phyloP scores from a whole-genome alignment of 35 echinoderm and acorn worm genomes.

The Heliocidaris erythrogramma region DNA sequence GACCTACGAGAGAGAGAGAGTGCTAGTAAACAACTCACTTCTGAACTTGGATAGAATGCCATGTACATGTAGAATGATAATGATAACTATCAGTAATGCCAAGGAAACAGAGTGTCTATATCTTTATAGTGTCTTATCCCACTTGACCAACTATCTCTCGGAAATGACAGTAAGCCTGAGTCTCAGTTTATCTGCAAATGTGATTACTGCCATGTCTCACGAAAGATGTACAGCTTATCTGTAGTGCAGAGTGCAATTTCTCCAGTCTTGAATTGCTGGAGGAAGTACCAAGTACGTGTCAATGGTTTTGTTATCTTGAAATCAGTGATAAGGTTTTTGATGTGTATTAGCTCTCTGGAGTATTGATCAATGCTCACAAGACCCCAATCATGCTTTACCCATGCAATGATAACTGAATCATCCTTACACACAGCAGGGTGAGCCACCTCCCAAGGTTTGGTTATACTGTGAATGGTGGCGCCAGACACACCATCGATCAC shows the following conservation, averaged over 20 bases:
- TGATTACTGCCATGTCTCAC: no score
- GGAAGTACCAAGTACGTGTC: not conserved
- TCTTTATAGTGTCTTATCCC: no score
- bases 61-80: no score
- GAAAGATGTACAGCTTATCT: not conserved
- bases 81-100: no score
- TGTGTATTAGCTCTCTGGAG: not conserved
- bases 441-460: not conserved
- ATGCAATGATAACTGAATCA: conserved; percentile 11
- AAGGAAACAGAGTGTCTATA: no score
- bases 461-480: not conserved
- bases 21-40: no score
- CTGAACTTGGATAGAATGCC: no score
- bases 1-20: no score
- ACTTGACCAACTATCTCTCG: no score
- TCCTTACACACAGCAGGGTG: not conserved
- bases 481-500: not conserved
- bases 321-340: not conserved
- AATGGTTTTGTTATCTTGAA: not conserved
- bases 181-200: no score
- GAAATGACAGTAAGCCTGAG: no score
- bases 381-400: not conserved
- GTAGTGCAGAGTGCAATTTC: not conserved
- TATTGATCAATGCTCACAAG: not conserved
- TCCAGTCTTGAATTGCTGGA: not conserved